These are phyloP conservation scores for Poecile montanus DNA, from an alignment of 2,797 vertebrate genomes.

Conservation along the genomic window DNA sequence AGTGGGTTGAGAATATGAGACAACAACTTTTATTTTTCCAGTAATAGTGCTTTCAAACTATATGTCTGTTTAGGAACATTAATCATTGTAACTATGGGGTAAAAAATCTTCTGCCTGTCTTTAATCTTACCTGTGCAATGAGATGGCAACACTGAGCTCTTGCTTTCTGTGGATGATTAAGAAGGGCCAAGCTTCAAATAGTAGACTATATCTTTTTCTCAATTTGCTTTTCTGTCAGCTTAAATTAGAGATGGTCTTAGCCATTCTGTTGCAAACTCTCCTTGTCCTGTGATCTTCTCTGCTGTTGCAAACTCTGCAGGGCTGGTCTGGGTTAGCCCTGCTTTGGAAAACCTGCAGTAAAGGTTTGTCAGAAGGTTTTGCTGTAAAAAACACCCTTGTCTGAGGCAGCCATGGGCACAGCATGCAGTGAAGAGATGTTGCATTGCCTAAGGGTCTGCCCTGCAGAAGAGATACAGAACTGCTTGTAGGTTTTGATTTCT, in stretches of 20 bases:
- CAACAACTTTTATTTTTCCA: conserved; percentile 42
- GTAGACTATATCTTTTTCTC: not conserved
- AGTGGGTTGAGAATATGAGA: conserved; percentile 51
- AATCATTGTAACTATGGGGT: conserved; percentile 45
- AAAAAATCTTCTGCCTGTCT: conserved; percentile 49
- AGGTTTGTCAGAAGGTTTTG: not conserved
- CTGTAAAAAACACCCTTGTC: not conserved
- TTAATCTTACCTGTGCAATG: conserved; percentile 36
- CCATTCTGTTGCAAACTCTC: not conserved
- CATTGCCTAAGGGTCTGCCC: not conserved
- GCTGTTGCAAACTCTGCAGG: not conserved
- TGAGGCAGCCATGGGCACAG: not conserved
- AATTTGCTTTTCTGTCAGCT: conserved; percentile 29
- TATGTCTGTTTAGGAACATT: conserved; percentile 66
- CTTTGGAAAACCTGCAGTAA: not conserved
- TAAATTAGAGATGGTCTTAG: conserved; percentile 1
- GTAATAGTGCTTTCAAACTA: conserved; percentile 58
- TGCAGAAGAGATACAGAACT: not conserved
- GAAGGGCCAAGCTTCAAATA: conserved; percentile 11
- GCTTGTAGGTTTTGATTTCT: not conserved
- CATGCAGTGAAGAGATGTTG: not conserved
- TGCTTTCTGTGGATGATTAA: conserved; percentile 32
- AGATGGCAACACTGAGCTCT: conserved; percentile 19
- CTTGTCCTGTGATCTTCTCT: not conserved
- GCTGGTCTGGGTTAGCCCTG: not conserved